Evolutionary conservation across 2,888 invertebrate species (phyloP).

Genomic region (Ctena decussata): DNA sequence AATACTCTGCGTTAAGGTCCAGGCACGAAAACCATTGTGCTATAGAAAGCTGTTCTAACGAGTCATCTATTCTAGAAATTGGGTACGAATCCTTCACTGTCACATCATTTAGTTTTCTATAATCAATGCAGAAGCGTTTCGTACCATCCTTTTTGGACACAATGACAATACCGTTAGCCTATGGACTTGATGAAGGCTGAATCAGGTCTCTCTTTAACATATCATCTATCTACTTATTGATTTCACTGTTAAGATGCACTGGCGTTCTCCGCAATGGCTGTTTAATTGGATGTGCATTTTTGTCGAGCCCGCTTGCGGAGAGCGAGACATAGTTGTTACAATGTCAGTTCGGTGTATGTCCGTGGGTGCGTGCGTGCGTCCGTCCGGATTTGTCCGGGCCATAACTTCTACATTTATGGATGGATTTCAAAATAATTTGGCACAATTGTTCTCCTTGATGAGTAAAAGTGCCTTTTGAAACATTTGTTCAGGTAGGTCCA

Average conservation of each 20-base stretch:
- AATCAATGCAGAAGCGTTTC: constrained; percentile 28
- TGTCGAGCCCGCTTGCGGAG: too few species aligned
- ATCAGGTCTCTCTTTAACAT: constrained; percentile 21
- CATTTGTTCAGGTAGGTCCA: too few species aligned
- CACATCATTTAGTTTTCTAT: constrained; percentile 31
- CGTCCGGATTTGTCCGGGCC: too few species aligned
- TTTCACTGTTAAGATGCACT: constrained; percentile 26
- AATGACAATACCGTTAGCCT: constrained; percentile 33
- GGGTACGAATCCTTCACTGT: constrained; percentile 31
- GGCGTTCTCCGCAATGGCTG: constrained; percentile 48
- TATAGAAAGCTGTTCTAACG: constrained; percentile 4
- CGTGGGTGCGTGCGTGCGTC: too few species aligned
- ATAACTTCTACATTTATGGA: too few species aligned
- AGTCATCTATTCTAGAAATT: constrained; percentile 25
- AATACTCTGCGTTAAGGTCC: constrained; percentile 61
- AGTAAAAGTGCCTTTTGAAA: too few species aligned
- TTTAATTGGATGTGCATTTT: constrained; percentile 47
- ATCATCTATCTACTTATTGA: neutral
- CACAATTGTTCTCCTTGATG: too few species aligned
- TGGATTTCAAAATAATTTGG: too few species aligned
- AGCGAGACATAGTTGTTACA: too few species aligned
- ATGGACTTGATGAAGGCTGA: constrained; percentile 36
- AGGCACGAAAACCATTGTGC: constrained; percentile 48
- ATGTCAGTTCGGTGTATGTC: too few species aligned
- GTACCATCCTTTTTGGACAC: too few species aligned